Evolutionary conservation across 2,888 invertebrate species (phyloP).

Genomic region (Aporophyla nigra): DNA sequence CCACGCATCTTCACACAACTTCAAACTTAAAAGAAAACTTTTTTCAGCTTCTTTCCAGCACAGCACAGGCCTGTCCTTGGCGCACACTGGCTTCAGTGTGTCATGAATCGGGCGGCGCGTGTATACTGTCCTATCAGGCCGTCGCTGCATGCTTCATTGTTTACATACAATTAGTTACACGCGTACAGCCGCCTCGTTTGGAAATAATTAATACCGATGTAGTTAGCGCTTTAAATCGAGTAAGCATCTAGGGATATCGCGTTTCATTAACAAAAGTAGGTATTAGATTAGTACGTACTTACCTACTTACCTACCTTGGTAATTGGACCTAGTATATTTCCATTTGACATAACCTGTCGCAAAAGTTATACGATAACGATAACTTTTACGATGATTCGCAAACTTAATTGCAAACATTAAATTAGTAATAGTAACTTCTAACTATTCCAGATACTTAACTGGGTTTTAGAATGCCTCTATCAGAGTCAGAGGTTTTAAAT

Average conservation of each 20-base stretch:
- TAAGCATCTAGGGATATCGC: conserved; percentile 31
- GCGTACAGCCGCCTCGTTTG: conserved; percentile 42
- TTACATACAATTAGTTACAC: conserved; percentile 67
- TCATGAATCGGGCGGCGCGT: conserved; percentile 32
- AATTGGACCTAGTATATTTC: conserved; percentile 20
- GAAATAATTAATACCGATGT: conserved; percentile 44
- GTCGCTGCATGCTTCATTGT: conserved; percentile 65
- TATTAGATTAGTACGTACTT: neutral
- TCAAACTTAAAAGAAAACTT: conserved; percentile 43
- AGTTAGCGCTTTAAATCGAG: conserved; percentile 45
- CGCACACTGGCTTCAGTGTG: neutral
- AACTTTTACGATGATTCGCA: conserved; percentile 26
- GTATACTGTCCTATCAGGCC: conserved; percentile 50
- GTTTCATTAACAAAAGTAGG: conserved; percentile 21
- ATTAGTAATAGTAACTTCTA: neutral
- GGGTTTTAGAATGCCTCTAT: conserved; percentile 3
- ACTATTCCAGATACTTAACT: conserved; percentile 19
- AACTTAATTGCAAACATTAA: conserved; percentile 3
- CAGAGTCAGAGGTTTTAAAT: neutral
- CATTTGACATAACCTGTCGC: conserved; percentile 25
- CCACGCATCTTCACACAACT: conserved; percentile 47
- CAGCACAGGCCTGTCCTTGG: conserved; percentile 6
- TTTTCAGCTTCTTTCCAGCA: conserved; percentile 16
- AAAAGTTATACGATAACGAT: neutral
- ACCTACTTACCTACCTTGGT: conserved; percentile 11